A percentile compares a stretch with the other conserved stretches of the same genome.
Conservation (phyloP, 1,140 invertebrate genomes). For the Hylaeus anthracinus region DNA sequence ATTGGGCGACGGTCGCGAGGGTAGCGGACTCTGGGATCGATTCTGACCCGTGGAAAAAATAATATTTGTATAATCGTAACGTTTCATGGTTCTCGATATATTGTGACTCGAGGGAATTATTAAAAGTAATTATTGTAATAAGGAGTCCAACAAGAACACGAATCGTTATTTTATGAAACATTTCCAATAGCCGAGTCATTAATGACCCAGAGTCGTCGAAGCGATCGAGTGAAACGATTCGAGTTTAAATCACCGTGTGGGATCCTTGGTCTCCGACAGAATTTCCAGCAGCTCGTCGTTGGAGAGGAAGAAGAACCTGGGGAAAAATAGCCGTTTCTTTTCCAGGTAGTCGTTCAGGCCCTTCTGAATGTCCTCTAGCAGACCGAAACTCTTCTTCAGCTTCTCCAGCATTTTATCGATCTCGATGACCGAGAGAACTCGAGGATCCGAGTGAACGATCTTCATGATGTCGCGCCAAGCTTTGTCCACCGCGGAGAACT, state of each 20-base stretch:
- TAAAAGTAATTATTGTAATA: too few species aligned
- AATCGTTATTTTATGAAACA: too few species aligned
- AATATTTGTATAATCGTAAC: too few species aligned
- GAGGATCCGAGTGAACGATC: conserved; percentile 87
- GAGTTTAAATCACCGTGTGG: conserved; percentile 85
- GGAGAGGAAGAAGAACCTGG: conserved; percentile 98
- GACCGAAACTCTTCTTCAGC: conserved; percentile 91
- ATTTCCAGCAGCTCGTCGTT: conserved; percentile 98
- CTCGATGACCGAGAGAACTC: conserved; percentile 90
- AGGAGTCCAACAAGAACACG: too few species aligned
- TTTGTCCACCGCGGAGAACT: conserved; percentile 94
- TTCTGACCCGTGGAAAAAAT: too few species aligned
- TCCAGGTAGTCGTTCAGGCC: conserved; percentile 97
- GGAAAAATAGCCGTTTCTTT: conserved; percentile 97
- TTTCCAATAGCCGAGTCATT: too few species aligned
- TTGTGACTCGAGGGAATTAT: too few species aligned
- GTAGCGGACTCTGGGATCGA: too few species aligned
- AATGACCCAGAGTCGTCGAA: too few species aligned
- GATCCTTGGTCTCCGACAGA: conserved; percentile 98
- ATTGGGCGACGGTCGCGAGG: too few species aligned
- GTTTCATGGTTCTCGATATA: too few species aligned
- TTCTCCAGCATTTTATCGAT: conserved; percentile 97
- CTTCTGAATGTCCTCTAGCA: conserved; percentile 94
- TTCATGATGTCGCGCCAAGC: conserved; percentile 98
- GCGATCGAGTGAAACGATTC: too few species aligned